phyloP scores from a whole-genome alignment of 2,888 invertebrate genomes.

The Octonoba sinensis region DNA sequence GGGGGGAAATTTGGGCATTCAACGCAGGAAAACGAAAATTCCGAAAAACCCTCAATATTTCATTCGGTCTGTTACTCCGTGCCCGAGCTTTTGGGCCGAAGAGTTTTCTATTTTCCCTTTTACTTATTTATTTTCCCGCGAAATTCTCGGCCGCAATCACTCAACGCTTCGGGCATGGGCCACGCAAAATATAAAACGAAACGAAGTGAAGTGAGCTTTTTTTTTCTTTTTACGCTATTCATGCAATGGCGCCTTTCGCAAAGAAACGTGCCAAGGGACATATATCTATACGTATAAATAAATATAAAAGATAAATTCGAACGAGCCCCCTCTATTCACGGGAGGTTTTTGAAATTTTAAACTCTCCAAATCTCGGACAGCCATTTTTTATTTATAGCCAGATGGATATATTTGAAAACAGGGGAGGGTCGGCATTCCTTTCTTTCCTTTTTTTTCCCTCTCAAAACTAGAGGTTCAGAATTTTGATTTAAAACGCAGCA shows the following conservation, averaged over 20 bases:
- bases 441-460: constrained; percentile 10
- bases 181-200: constrained; percentile 21
- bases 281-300: constrained; percentile 29
- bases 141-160: constrained; percentile 53
- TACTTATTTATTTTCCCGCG: constrained; percentile 9
- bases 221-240: constrained; percentile 46
- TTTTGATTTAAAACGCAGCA: constrained; percentile 58
- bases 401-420: constrained; percentile 18
- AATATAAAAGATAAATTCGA: constrained; percentile 47
- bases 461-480: constrained; percentile 38
- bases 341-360: constrained; percentile 60
- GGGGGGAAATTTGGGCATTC: constrained; percentile 52
- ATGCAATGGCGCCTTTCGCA: constrained; percentile 28
- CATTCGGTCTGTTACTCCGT: constrained; percentile 60
- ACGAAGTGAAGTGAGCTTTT: constrained; percentile 39
- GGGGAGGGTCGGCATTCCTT: constrained; percentile 4
- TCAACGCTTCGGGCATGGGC: constrained; percentile 24
- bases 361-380: constrained; percentile 59
- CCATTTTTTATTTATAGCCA: constrained; percentile 61
- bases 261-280: constrained; percentile 46
- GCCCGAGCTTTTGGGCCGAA: constrained; percentile 11
- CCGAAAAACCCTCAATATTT: constrained; percentile 59
- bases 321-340: constrained; percentile 31
- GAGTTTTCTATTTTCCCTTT: constrained; percentile 2
- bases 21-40: constrained; percentile 62